Base-by-base conservation (phyloP, 2,888 invertebrate genomes). In the Beris chalybata region DNA sequence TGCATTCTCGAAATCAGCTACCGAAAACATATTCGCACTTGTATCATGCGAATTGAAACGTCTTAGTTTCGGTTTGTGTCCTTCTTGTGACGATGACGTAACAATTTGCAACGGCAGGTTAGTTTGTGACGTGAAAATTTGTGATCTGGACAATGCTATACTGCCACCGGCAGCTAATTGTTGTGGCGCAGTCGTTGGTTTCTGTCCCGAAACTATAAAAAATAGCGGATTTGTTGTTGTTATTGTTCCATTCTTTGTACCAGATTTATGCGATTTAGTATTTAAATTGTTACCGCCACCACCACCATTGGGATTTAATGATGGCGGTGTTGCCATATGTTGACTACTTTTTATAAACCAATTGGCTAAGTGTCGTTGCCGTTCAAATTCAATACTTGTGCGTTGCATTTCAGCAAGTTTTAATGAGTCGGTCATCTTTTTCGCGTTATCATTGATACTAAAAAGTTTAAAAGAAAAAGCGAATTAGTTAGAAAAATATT, bases 21-120 rank as follows among this genome's bases (percentile, higher is more conserved):
- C 81, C 48, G 81, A 81, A 74, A 81, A 81, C 80, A 81, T 81
- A 72, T 81, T 81, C 38, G 80, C 78, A 73, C 80, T 80, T 12
- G 78, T 79, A 64, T 81, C 81, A 71, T 81, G 81, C 68, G 81
- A 81, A 74, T 80, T 81, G 67, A 79, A 81, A 44, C 81, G 76
- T 65, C 81, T 74, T 71, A 80, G 68, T 71, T 81, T 81, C 11
- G 80, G 77, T 67, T 80, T 81, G 59, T 79, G 75, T 64, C 77
- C 80, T 70, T 79, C 80, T 55, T 74, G 76, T 58, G 72, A 68
- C 55, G 73, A 71, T 69, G 73, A 69, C 29, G 73, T 73, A 48
- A 73, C 70, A 69, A 75, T 73, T 74, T 74, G 73, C 64, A 74
- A 70, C 64, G 74, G 74, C 71, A 74, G 72, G 71, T 74, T 75